These are phyloP conservation scores for Botrylloides violaceus DNA, from an alignment of 23 tunicate species.

Conservation along the genomic window DNA sequence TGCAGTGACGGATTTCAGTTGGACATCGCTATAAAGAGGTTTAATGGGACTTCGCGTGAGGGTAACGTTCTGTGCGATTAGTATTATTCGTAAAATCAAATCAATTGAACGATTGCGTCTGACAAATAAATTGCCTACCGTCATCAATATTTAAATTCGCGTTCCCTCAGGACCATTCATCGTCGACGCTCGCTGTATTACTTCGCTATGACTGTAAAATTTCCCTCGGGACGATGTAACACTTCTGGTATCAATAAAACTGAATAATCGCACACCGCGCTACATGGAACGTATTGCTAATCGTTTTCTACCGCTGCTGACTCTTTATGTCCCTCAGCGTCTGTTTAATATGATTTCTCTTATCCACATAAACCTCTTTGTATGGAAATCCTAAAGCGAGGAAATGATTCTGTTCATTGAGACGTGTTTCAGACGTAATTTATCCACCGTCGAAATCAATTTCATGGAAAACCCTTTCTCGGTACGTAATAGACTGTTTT, in stretches of 20 bases:
- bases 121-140: background rate
- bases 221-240: background rate
- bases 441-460: too few species aligned
- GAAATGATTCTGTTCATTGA: too few species aligned
- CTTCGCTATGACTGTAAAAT: background rate
- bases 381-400: too few species aligned
- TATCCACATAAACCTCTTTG: too few species aligned
- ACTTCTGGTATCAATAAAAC: background rate
- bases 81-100: slow-evolving; percentile 4
- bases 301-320: background rate
- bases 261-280: background rate
- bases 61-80: background rate
- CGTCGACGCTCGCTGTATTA: background rate
- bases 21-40: too few species aligned
- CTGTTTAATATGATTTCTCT: background rate
- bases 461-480: too few species aligned
- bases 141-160: slow-evolving; percentile 15
- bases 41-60: too few species aligned
- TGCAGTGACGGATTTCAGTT: too few species aligned
- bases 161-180: slow-evolving; percentile 1
- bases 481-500: too few species aligned
- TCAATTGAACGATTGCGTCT: slow-evolving; percentile 5
- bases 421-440: too few species aligned
- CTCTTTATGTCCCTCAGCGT: background rate
- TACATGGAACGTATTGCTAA: background rate